Conservation (phyloP, 2,797 vertebrate genomes). For the Paramormyrops hopkinsi region DNA sequence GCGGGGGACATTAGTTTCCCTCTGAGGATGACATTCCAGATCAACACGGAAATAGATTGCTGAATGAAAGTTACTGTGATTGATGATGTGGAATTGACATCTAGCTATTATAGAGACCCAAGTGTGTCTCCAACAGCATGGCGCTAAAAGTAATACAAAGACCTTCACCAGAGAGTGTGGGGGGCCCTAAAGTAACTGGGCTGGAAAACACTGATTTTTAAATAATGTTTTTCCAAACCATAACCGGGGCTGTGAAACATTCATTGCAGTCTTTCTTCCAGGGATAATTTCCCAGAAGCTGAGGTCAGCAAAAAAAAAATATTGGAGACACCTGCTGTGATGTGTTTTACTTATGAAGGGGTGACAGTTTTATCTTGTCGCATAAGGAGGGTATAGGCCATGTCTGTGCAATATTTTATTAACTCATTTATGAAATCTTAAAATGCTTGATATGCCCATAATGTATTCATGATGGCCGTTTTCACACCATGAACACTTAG, state of each 20-base stretch:
- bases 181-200: background rate
- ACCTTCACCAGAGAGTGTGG: background rate
- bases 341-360: background rate
- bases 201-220: background rate
- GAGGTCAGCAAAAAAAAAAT: background rate
- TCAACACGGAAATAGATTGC: constrained; percentile 24
- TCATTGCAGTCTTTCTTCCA: background rate
- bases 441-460: background rate
- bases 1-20: constrained; percentile 13
- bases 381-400: background rate
- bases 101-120: constrained; percentile 17
- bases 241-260: background rate
- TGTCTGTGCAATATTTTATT: background rate
- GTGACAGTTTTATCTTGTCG: background rate
- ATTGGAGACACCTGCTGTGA: background rate
- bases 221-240: constrained; percentile 8
- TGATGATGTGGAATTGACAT: constrained; percentile 22
- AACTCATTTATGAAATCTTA: background rate
- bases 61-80: constrained; percentile 18
- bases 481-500: background rate
- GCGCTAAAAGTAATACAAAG: background rate
- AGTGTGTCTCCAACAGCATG: constrained; percentile 2
- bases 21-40: constrained; percentile 20
- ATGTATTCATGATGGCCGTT: background rate
- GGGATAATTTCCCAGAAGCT: background rate